A percentile compares a stretch with the other conserved stretches of the same genome.
phyloP scores from a whole-genome alignment of 2,113 vertebrate species.

The Dunckerocampus dactyliophorus region DNA sequence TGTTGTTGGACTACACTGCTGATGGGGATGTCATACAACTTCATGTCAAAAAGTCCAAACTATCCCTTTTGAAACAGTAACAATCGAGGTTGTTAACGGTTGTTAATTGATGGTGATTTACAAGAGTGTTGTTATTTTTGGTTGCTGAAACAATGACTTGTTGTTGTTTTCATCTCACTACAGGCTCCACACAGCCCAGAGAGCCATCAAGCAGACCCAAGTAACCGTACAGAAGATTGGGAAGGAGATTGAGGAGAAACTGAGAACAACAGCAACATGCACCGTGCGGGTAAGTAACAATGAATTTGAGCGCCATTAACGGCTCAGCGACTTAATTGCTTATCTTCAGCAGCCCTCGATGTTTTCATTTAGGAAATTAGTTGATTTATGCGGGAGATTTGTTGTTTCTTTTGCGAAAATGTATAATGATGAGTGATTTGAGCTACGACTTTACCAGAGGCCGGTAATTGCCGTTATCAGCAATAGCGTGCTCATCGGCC shows the following conservation, averaged over 20 bases:
- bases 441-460: constrained; percentile 6
- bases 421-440: neutral
- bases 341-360: neutral
- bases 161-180: constrained; percentile 19
- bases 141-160: too few relatives aligned
- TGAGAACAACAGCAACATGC: constrained; percentile 85
- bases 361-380: neutral
- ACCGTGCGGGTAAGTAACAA: constrained; percentile 80
- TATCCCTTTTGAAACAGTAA: too few relatives aligned
- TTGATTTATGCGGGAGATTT: constrained; percentile 10
- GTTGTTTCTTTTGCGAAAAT: constrained; percentile 9
- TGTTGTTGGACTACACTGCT: too few relatives aligned
- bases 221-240: constrained; percentile 96
- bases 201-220: constrained; percentile 99
- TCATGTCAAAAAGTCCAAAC: too few relatives aligned
- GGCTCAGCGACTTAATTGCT: neutral
- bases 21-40: too few relatives aligned
- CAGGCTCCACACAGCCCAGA: constrained; percentile 95
- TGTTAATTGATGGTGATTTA: neutral
- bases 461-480: constrained; percentile 19
- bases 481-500: neutral
- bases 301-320: neutral
- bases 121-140: neutral
- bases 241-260: constrained; percentile 96
- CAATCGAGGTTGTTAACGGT: too few relatives aligned